Percentiles rank a stretch among this genome's conserved stretches.
These are phyloP conservation scores for Drosophila diplacantha DNA, from an alignment of 2,888 invertebrate species.

Conservation along the genomic window DNA sequence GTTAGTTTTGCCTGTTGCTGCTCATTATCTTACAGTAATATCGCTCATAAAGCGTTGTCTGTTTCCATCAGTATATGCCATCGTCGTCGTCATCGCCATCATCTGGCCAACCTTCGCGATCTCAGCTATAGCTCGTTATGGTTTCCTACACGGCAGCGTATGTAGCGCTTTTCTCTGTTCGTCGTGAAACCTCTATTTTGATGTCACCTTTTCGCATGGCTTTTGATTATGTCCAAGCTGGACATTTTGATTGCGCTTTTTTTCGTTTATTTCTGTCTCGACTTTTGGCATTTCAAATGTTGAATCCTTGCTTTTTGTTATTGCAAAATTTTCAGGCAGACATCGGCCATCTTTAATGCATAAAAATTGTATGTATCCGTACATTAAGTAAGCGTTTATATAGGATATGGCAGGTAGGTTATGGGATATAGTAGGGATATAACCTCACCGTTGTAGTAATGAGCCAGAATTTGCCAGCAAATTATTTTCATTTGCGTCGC, in stretches of 20 bases:
- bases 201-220: slow-evolving; percentile 56
- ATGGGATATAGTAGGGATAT: background rate
- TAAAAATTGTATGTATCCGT: too few relatives aligned
- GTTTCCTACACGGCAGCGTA: slow-evolving; percentile 49
- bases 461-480: too few relatives aligned
- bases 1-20: slow-evolving; percentile 17
- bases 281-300: slow-evolving; percentile 16
- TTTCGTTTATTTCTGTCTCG: slow-evolving; percentile 15
- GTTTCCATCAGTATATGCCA: slow-evolving; percentile 24
- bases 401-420: too few relatives aligned
- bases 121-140: slow-evolving; percentile 61
- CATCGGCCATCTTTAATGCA: background rate
- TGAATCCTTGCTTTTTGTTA: slow-evolving; percentile 12
- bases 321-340: slow-evolving; percentile 37
- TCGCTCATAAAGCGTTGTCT: slow-evolving; percentile 60
- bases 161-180: slow-evolving; percentile 17
- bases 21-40: slow-evolving; percentile 72
- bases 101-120: slow-evolving; percentile 60
- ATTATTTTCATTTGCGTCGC: too few relatives aligned
- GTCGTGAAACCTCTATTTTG: slow-evolving; percentile 40
- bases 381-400: too few relatives aligned
- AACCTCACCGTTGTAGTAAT: too few relatives aligned
- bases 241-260: slow-evolving; percentile 45
- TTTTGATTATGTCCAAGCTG: slow-evolving; percentile 48
- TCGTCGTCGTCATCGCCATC: slow-evolving; percentile 17